Conservation (phyloP, 2,888 invertebrate genomes). For the Chrysolina oricalcia region DNA sequence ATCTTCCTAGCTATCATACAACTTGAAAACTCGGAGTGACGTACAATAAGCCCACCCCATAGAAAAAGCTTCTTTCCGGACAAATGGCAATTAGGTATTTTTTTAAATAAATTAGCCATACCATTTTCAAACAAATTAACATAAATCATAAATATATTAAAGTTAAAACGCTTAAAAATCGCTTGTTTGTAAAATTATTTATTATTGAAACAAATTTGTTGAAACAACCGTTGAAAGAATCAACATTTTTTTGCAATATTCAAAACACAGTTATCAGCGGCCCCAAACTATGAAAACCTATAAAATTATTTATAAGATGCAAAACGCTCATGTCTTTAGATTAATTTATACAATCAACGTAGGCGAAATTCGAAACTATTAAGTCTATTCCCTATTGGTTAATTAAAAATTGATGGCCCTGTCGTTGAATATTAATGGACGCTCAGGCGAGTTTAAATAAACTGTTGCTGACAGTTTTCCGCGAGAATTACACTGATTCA, state of each 20-base stretch:
- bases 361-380: background rate
- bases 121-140: too few species aligned
- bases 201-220: background rate
- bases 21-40: too few species aligned
- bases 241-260: background rate
- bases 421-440: slow-evolving; percentile 12
- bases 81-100: too few species aligned
- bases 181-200: background rate
- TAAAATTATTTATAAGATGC: background rate
- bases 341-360: background rate
- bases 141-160: too few species aligned
- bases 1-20: too few species aligned
- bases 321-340: background rate
- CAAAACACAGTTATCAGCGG: background rate
- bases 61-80: too few species aligned
- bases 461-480: background rate
- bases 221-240: background rate
- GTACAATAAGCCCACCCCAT: too few species aligned
- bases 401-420: slow-evolving; percentile 3
- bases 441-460: background rate
- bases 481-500: background rate
- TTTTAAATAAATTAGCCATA: too few species aligned
- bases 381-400: background rate
- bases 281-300: background rate
- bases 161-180: too few species aligned